Evolutionary conservation across 2,888 invertebrate species (phyloP).

Genomic region (Ectemnius continuus): DNA sequence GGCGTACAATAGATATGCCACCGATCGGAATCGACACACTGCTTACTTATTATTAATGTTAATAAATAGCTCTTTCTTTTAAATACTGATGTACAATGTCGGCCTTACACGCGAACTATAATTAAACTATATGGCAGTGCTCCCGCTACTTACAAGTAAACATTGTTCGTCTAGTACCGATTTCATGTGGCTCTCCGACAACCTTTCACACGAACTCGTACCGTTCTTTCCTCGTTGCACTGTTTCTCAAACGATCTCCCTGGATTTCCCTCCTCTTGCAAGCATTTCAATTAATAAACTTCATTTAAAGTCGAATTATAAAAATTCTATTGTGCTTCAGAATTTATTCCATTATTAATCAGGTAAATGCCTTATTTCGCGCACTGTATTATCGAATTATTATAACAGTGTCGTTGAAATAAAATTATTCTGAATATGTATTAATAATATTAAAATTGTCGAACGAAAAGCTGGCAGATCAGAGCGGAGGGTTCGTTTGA

Average conservation of each 20-base stretch:
- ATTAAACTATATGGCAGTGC: slow-evolving; percentile 75
- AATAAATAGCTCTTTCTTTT: slow-evolving; percentile 72
- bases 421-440: too few species aligned
- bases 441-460: too few species aligned
- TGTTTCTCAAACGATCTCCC: slow-evolving; percentile 47
- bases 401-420: too few species aligned
- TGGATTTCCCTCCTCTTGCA: background rate
- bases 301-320: too few species aligned
- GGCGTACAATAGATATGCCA: background rate
- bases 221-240: slow-evolving; percentile 42
- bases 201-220: slow-evolving; percentile 39
- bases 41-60: slow-evolving; percentile 64
- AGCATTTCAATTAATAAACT: too few species aligned
- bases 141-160: slow-evolving; percentile 57
- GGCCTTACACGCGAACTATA: slow-evolving; percentile 61
- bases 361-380: too few species aligned
- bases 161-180: slow-evolving; percentile 18
- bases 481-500: slow-evolving; percentile 26
- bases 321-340: too few species aligned
- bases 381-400: too few species aligned
- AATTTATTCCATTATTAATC: too few species aligned
- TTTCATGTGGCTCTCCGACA: slow-evolving; percentile 27
- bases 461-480: too few species aligned
- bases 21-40: slow-evolving; percentile 42
- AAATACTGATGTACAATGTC: slow-evolving; percentile 77